A percentile compares a stretch with the other conserved stretches of the same genome.
These are phyloP conservation scores for Cairina moschata DNA, from an alignment of 2,113 vertebrate species.

Conservation along the genomic window DNA sequence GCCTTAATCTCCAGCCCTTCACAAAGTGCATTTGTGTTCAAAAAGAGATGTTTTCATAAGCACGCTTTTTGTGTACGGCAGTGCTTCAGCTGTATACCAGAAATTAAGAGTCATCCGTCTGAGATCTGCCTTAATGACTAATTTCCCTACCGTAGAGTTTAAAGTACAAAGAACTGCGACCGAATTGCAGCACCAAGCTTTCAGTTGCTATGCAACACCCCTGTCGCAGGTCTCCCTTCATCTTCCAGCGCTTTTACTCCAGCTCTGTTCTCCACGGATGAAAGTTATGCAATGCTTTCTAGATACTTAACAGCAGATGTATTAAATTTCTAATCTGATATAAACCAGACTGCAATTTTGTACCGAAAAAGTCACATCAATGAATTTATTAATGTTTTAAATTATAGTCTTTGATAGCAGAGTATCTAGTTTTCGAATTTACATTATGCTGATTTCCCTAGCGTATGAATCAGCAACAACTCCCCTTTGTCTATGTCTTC, in stretches of 20 bases:
- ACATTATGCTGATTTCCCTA: slow-evolving; percentile 25
- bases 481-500: slow-evolving; percentile 19
- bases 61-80: slow-evolving; percentile 8
- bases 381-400: slow-evolving; percentile 48
- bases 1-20: neutral
- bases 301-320: slow-evolving; percentile 67
- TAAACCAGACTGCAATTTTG: slow-evolving; percentile 64
- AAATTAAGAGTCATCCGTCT: slow-evolving; percentile 59
- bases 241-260: slow-evolving; percentile 43
- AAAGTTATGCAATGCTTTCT: slow-evolving; percentile 70
- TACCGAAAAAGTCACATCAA: slow-evolving; percentile 45
- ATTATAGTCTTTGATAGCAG: slow-evolving; percentile 33
- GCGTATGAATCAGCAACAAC: neutral
- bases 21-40: neutral
- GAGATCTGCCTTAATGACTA: slow-evolving; percentile 65
- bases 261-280: slow-evolving; percentile 50
- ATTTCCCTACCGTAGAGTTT: slow-evolving; percentile 58
- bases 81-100: slow-evolving; percentile 39
- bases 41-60: slow-evolving; percentile 13
- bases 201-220: slow-evolving; percentile 77
- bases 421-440: slow-evolving; percentile 58
- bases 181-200: slow-evolving; percentile 53
- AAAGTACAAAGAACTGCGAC: slow-evolving; percentile 60
- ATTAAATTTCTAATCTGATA: slow-evolving; percentile 72
- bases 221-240: slow-evolving; percentile 60